These are phyloP conservation scores for Fistularia tabacaria DNA, from an alignment of 2,797 vertebrate genomes.

Conservation along the genomic window DNA sequence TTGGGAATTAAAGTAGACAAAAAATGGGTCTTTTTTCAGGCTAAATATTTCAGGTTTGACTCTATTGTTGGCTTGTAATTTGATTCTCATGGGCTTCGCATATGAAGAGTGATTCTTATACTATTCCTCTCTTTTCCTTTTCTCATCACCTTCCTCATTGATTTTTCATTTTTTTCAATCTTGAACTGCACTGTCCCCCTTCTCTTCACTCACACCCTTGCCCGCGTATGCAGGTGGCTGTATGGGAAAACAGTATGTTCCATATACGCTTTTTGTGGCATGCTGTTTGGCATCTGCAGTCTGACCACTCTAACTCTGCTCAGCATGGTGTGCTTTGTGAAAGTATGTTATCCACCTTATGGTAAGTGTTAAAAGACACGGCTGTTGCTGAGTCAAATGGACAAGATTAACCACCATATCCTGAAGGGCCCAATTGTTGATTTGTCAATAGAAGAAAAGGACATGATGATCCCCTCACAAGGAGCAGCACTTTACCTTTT, in stretches of 20 bases:
- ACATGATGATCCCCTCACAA: slow-evolving; percentile 35
- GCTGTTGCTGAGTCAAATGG: neutral
- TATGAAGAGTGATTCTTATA: slow-evolving; percentile 10
- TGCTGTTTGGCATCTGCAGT: slow-evolving; percentile 80
- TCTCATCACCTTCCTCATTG: slow-evolving; percentile 23
- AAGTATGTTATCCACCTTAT: slow-evolving; percentile 79
- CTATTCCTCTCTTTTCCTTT: slow-evolving; percentile 6
- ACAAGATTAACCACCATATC: slow-evolving; percentile 22
- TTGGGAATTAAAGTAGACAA: neutral
- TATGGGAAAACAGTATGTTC: slow-evolving; percentile 68
- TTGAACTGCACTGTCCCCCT: slow-evolving; percentile 10
- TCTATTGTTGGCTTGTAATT: neutral
- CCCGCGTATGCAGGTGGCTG: slow-evolving; percentile 64
- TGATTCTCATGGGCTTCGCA: slow-evolving; percentile 10
- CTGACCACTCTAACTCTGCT: slow-evolving; percentile 78
- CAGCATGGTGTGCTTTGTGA: slow-evolving; percentile 80
- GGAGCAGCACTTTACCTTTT: slow-evolving; percentile 20
- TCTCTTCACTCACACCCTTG: slow-evolving; percentile 22
- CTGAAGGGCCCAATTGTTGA: slow-evolving; percentile 38
- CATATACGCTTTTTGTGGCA: slow-evolving; percentile 78
- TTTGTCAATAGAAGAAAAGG: slow-evolving; percentile 29
- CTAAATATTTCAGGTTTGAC: slow-evolving; percentile 3
- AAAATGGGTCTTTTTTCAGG: neutral
- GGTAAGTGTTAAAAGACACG: slow-evolving; percentile 66
- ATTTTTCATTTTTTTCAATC: slow-evolving; percentile 16